Conservation (phyloP, 2,797 vertebrate genomes). For the Chiloscyllium punctatum region DNA sequence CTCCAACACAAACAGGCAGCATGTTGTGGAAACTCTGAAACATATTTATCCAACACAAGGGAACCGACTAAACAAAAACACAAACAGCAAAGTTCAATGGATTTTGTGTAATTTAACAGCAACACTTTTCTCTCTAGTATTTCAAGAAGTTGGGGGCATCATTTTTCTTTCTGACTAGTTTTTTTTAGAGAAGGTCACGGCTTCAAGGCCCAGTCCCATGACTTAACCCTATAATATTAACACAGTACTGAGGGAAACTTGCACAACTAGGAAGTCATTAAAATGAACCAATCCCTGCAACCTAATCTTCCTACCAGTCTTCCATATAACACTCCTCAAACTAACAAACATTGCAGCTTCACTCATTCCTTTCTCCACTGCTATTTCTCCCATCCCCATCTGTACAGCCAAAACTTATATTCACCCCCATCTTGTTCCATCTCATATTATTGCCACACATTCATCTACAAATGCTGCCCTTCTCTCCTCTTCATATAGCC, state of each 20-base stretch:
- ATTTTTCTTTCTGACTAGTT: background rate
- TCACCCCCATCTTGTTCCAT: background rate
- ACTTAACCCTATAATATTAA: background rate
- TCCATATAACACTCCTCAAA: background rate
- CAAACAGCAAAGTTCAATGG: background rate
- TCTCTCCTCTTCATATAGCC: too few relatives aligned
- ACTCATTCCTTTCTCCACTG: background rate
- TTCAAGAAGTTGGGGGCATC: background rate
- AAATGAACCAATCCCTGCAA: background rate
- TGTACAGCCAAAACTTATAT: background rate
- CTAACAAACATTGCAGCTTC: background rate
- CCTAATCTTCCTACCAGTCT: background rate
- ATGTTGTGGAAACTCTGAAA: background rate
- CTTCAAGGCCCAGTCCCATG: background rate
- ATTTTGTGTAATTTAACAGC: background rate
- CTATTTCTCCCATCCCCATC: background rate
- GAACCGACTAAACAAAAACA: background rate
- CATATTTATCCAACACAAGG: constrained; percentile 21
- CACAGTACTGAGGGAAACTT: background rate
- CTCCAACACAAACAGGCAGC: background rate
- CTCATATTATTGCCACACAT: too few relatives aligned
- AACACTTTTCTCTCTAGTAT: too few relatives aligned
- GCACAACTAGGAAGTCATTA: background rate
- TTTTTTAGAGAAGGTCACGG: background rate
- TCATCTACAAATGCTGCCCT: too few relatives aligned